These are phyloP conservation scores for Pocillopora meandrina DNA, from an alignment of 92 coral and sea anemone genomes.

Conservation along the genomic window DNA sequence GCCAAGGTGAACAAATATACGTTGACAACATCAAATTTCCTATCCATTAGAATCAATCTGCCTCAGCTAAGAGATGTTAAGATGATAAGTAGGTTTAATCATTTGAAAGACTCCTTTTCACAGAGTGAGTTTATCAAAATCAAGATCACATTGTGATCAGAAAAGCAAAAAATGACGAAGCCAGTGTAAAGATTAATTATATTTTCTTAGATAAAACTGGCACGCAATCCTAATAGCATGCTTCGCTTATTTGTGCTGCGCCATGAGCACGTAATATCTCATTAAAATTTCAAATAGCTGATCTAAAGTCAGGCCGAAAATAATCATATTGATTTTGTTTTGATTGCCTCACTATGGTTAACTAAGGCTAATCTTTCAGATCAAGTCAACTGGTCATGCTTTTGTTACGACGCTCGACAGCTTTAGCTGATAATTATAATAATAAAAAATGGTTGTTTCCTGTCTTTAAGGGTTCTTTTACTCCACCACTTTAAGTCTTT, in stretches of 20 bases:
- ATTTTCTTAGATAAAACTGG: not conserved
- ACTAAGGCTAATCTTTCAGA: not conserved
- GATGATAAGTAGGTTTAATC: conserved; percentile 18
- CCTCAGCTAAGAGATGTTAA: not conserved
- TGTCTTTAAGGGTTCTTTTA: too few relatives aligned
- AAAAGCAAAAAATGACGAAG: not conserved
- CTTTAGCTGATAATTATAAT: too few relatives aligned
- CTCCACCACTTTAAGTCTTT: too few relatives aligned
- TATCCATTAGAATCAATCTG: conserved; percentile 11
- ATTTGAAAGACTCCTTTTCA: not conserved
- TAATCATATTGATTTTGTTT: conserved; percentile 28
- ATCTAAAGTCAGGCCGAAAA: not conserved
- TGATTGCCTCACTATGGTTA: conserved; percentile 24
- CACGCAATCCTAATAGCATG: conserved; percentile 12
- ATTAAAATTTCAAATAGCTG: conserved; percentile 6
- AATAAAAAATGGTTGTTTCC: too few relatives aligned
- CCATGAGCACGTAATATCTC: not conserved
- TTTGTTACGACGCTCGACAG: too few relatives aligned
- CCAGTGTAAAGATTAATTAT: not conserved
- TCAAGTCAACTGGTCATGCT: too few relatives aligned
- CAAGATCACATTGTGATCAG: not conserved
- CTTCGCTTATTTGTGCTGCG: not conserved
- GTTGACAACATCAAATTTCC: conserved; percentile 8
- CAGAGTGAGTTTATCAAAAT: conserved; percentile 1
- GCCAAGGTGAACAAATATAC: conserved; percentile 12